These are phyloP conservation scores for Hesperophylax magnus DNA, from an alignment of 1,140 invertebrate species.

Conservation along the genomic window DNA sequence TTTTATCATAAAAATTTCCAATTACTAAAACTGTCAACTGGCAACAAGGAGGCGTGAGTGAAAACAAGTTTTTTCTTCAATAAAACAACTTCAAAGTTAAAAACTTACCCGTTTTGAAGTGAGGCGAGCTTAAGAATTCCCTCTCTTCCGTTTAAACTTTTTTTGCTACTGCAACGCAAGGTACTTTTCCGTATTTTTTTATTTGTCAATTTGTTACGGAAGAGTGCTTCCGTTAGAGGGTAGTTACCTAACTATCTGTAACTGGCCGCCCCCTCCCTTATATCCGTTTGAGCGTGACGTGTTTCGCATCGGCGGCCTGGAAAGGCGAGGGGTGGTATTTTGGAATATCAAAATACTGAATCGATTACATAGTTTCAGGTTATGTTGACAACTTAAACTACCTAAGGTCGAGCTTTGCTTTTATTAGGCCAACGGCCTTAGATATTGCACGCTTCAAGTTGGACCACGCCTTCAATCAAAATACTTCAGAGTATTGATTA, in stretches of 20 bases:
- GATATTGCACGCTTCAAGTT: too few relatives aligned
- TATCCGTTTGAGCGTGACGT: slow-evolving; percentile 26
- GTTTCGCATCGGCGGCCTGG: slow-evolving; percentile 20
- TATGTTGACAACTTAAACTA: background rate
- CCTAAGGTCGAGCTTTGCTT: background rate
- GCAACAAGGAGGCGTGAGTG: too few relatives aligned
- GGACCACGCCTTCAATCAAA: too few relatives aligned
- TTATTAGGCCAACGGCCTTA: too few relatives aligned
- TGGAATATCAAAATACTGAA: slow-evolving; percentile 8
- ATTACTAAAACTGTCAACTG: too few relatives aligned
- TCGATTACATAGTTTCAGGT: background rate
- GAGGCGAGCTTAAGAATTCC: too few relatives aligned
- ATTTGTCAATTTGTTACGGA: slow-evolving; percentile 27
- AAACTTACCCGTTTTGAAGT: too few relatives aligned
- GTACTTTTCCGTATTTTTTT: slow-evolving; percentile 4
- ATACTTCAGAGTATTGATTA: too few relatives aligned
- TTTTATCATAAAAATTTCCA: too few relatives aligned
- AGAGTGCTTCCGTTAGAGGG: slow-evolving; percentile 15
- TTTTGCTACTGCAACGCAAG: background rate
- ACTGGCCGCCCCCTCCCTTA: background rate
- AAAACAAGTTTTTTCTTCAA: too few relatives aligned
- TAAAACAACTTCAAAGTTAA: too few relatives aligned
- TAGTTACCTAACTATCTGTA: background rate
- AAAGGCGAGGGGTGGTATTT: slow-evolving; percentile 19
- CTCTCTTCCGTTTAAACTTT: too few relatives aligned